A percentile compares a stretch with the other conserved stretches of the same genome.
phyloP scores from a whole-genome alignment of 2,797 vertebrate species.

The Neostethus bicornis region DNA sequence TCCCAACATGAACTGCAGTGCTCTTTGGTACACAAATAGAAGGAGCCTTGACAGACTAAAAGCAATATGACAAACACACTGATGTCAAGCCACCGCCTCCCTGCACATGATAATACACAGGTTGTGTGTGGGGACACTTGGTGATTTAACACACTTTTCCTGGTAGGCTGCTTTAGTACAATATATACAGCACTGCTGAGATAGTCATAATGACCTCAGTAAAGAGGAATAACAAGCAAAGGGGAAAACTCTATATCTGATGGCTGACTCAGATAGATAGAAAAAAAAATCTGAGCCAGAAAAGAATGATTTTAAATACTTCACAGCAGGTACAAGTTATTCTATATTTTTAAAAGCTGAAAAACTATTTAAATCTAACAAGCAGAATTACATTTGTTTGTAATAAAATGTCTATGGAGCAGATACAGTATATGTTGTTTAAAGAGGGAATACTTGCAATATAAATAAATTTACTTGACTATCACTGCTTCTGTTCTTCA shows the following conservation, averaged over 20 bases:
- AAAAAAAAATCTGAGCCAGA: slow-evolving; percentile 29
- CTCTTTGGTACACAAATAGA: slow-evolving; percentile 35
- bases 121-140: slow-evolving; percentile 34
- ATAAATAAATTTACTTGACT: slow-evolving; percentile 62
- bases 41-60: slow-evolving; percentile 48
- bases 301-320: slow-evolving; percentile 26
- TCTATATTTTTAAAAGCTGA: slow-evolving; percentile 53
- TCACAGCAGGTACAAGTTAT: slow-evolving; percentile 35
- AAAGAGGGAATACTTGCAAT: slow-evolving; percentile 31
- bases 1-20: slow-evolving; percentile 15
- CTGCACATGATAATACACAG: slow-evolving; percentile 12
- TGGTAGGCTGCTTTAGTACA: slow-evolving; percentile 40
- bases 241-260: slow-evolving; percentile 45
- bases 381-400: slow-evolving; percentile 33
- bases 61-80: slow-evolving; percentile 57
- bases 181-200: slow-evolving; percentile 52
- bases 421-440: slow-evolving; percentile 38
- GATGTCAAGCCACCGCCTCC: slow-evolving; percentile 60
- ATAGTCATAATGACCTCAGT: slow-evolving; percentile 35
- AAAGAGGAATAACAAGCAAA: slow-evolving; percentile 32
- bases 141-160: slow-evolving; percentile 41
- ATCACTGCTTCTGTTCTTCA: slow-evolving; percentile 32
- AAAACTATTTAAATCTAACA: slow-evolving; percentile 13
- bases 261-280: slow-evolving; percentile 11
- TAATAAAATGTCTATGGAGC: too few relatives aligned